Conservation (phyloP, 2,888 invertebrate genomes). For the Acrobasis suavella region DNA sequence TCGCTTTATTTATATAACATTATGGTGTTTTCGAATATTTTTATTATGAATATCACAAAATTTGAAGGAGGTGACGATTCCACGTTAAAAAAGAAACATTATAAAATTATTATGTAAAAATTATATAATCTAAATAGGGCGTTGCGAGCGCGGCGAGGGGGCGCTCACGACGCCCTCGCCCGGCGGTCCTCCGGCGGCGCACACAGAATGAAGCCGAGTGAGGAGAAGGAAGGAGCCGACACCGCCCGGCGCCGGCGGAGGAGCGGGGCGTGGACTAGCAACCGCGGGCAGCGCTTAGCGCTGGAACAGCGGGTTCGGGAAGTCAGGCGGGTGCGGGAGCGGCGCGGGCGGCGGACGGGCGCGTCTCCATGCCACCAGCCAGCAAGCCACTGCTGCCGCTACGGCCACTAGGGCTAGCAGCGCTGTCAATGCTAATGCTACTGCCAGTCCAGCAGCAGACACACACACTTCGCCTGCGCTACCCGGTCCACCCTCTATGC, state of each 20-base stretch:
- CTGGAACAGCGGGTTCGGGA: slow-evolving; percentile 95
- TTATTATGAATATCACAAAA: slow-evolving; percentile 81
- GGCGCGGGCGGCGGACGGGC: slow-evolving; percentile 94
- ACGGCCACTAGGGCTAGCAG: slow-evolving; percentile 95
- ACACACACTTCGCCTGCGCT: slow-evolving; percentile 89
- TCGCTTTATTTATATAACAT: slow-evolving; percentile 77
- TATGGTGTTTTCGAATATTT: slow-evolving; percentile 76
- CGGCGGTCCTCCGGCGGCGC: slow-evolving; percentile 80
- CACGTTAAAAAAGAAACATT: slow-evolving; percentile 64
- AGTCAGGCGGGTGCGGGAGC: slow-evolving; percentile 96
- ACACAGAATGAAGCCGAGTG: slow-evolving; percentile 70
- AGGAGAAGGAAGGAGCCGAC: slow-evolving; percentile 73
- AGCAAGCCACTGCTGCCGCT: slow-evolving; percentile 96
- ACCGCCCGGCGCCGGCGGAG: slow-evolving; percentile 81
- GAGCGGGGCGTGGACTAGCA: slow-evolving; percentile 76
- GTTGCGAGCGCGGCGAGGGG: slow-evolving; percentile 70
- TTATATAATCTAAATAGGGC: slow-evolving; percentile 62
- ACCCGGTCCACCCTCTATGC: slow-evolving; percentile 85
- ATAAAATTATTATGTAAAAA: slow-evolving; percentile 55
- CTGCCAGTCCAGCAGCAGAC: slow-evolving; percentile 95
- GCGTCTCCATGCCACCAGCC: slow-evolving; percentile 96
- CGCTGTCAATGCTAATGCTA: slow-evolving; percentile 95
- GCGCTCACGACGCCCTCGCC: slow-evolving; percentile 74
- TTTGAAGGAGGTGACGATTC: slow-evolving; percentile 77
- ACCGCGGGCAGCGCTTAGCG: slow-evolving; percentile 55